A percentile compares a stretch with the other conserved stretches of the same genome.
Conservation (phyloP, 1,140 invertebrate genomes). For the Kradibia gibbosae region DNA sequence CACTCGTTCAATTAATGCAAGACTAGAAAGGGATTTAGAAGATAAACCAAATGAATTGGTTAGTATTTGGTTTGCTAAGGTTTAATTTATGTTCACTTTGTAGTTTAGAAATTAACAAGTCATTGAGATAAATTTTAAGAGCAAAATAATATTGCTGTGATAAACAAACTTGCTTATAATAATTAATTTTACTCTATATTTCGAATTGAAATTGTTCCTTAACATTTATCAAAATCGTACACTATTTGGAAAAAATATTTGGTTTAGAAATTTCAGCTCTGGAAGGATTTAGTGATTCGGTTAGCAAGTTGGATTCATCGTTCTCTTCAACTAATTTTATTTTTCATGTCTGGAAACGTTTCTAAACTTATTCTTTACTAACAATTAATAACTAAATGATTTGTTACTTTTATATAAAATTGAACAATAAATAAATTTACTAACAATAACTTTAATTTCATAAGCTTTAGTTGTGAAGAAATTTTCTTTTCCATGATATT, state of each 20-base stretch:
- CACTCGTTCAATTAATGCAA: slow-evolving; percentile 57
- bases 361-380: slow-evolving; percentile 40
- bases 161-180: background rate
- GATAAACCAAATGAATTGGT: slow-evolving; percentile 40
- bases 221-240: background rate
- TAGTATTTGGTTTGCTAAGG: slow-evolving; percentile 36
- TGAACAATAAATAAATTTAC: slow-evolving; percentile 37
- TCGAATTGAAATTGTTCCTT: slow-evolving; percentile 4
- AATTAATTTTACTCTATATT: background rate
- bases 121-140: background rate
- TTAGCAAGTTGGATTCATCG: slow-evolving; percentile 36
- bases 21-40: slow-evolving; percentile 51
- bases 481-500: background rate
- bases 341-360: slow-evolving; percentile 15
- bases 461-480: background rate
- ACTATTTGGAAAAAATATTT: slow-evolving; percentile 13
- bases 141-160: background rate
- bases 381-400: background rate
- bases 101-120: background rate
- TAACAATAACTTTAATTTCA: slow-evolving; percentile 18
- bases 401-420: slow-evolving; percentile 18
- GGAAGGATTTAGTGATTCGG: slow-evolving; percentile 36
- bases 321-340: slow-evolving; percentile 33
- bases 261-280: slow-evolving; percentile 26
- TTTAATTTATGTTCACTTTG: slow-evolving; percentile 3